Conservation (phyloP, 1,140 invertebrate species). For the Drosophila ercepeae region DNA sequence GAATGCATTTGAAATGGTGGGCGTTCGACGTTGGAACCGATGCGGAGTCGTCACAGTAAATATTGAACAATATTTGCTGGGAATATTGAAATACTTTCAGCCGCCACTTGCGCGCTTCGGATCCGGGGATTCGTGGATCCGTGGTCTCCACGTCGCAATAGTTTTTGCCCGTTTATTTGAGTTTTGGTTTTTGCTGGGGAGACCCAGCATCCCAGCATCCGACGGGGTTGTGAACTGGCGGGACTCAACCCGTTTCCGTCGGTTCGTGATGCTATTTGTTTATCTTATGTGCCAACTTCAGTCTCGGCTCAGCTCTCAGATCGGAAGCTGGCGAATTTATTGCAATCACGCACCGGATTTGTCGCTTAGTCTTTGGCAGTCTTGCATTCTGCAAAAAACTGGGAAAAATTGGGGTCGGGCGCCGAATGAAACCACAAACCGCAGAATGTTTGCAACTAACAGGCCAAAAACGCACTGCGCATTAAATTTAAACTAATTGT, state of each 20-base stretch:
- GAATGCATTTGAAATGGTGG: not conserved
- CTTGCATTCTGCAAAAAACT: slow-evolving; percentile 22
- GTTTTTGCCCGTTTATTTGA: slow-evolving; percentile 49
- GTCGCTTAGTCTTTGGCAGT: slow-evolving; percentile 56
- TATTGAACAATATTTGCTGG: slow-evolving; percentile 68
- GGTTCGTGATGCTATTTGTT: slow-evolving; percentile 40
- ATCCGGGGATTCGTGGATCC: not conserved
- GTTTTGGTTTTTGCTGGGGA: slow-evolving; percentile 50
- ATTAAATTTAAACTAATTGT: slow-evolving; percentile 79
- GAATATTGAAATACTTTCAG: slow-evolving; percentile 72
- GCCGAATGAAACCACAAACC: slow-evolving; percentile 23
- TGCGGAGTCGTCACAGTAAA: slow-evolving; percentile 38
- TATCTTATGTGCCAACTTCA: slow-evolving; percentile 54
- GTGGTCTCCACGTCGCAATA: not conserved
- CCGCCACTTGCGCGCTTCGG: slow-evolving; percentile 23
- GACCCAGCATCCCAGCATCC: too few relatives aligned
- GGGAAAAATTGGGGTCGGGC: slow-evolving; percentile 17
- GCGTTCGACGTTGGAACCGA: not conserved
- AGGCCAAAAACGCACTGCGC: slow-evolving; percentile 49
- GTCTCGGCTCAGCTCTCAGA: slow-evolving; percentile 25
- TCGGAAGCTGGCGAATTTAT: slow-evolving; percentile 53
- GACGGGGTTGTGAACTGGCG: slow-evolving; percentile 3
- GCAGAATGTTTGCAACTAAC: slow-evolving; percentile 54
- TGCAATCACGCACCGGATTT: slow-evolving; percentile 78
- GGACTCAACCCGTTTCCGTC: not conserved